A percentile compares a stretch with the other conserved stretches of the same genome.
Evolutionary conservation across 2,797 vertebrate species (phyloP).

Genomic region (Margarornis squamiger): DNA sequence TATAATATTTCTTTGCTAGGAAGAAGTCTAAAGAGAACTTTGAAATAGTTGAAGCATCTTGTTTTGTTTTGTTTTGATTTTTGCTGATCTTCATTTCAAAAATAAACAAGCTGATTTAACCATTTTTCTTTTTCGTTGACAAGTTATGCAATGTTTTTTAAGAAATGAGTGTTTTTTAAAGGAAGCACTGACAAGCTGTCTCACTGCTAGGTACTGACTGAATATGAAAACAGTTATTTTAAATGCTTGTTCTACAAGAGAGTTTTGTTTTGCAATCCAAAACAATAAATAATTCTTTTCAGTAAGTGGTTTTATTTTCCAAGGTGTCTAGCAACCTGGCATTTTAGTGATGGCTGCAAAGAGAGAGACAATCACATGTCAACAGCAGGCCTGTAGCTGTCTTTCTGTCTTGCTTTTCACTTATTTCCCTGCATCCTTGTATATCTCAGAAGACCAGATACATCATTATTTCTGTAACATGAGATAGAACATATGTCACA

Average conservation of each 20-base stretch:
- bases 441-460: background rate
- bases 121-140: slow-evolving; percentile 43
- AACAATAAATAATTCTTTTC: slow-evolving; percentile 25
- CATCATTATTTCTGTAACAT: slow-evolving; percentile 48
- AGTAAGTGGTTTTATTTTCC: background rate
- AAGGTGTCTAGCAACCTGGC: slow-evolving; percentile 14
- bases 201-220: background rate
- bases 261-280: slow-evolving; percentile 7
- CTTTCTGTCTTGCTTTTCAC: background rate
- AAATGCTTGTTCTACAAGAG: background rate
- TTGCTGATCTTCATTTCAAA: slow-evolving; percentile 38
- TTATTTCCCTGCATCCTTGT: background rate
- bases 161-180: slow-evolving; percentile 3
- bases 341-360: background rate
- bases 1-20: background rate
- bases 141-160: background rate
- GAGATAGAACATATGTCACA: background rate
- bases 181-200: slow-evolving; percentile 49
- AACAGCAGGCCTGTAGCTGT: background rate
- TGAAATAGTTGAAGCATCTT: slow-evolving; percentile 7
- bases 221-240: slow-evolving; percentile 56
- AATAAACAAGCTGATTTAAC: slow-evolving; percentile 56
- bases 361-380: background rate
- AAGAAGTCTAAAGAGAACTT: slow-evolving; percentile 12
- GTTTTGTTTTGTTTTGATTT: slow-evolving; percentile 44